A percentile compares a stretch with the other conserved stretches of the same genome.
phyloP scores from a whole-genome alignment of 2,113 vertebrate genomes.

The Sorex fumeus region DNA sequence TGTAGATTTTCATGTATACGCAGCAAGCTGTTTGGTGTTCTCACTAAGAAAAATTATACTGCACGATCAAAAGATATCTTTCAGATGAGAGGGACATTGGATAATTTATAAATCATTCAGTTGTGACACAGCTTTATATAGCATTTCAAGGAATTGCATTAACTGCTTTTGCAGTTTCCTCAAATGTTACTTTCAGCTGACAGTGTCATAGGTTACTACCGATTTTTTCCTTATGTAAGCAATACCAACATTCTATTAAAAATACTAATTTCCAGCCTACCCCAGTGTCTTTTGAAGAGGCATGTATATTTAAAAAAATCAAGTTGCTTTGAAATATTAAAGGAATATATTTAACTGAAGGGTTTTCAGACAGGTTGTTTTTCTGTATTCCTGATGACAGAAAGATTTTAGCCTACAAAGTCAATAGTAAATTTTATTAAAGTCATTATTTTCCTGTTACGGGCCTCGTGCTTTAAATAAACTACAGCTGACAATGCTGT shows the following conservation, averaged over 20 bases:
- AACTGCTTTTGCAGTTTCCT: constrained; percentile 87
- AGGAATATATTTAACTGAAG: constrained; percentile 93
- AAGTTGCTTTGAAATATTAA: constrained; percentile 93
- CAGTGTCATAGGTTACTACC: constrained; percentile 89
- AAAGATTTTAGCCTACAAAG: constrained; percentile 92
- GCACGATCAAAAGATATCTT: constrained; percentile 89
- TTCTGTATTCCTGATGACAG: constrained; percentile 90
- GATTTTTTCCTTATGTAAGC: constrained; percentile 91
- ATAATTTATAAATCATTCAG: constrained; percentile 91
- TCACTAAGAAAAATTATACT: constrained; percentile 83
- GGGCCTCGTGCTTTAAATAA: constrained; percentile 90
- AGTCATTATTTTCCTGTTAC: constrained; percentile 93
- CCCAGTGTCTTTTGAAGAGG: constrained; percentile 89
- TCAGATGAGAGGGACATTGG: constrained; percentile 88
- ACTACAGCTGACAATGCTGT: constrained; percentile 91
- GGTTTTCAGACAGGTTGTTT: constrained; percentile 89
- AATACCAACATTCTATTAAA: constrained; percentile 90
- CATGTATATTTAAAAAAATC: constrained; percentile 88
- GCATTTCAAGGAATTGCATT: constrained; percentile 89
- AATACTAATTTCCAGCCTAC: constrained; percentile 91
- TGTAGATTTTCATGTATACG: constrained; percentile 83
- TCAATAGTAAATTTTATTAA: constrained; percentile 94
- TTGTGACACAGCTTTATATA: constrained; percentile 88
- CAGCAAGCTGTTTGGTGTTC: constrained; percentile 86
- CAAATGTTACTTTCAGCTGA: constrained; percentile 88